Evolutionary conservation across 2,797 vertebrate species (phyloP), one percentile per base, ranked within the genome.

Genomic region (Eupleurogrammus muticus): DNA sequence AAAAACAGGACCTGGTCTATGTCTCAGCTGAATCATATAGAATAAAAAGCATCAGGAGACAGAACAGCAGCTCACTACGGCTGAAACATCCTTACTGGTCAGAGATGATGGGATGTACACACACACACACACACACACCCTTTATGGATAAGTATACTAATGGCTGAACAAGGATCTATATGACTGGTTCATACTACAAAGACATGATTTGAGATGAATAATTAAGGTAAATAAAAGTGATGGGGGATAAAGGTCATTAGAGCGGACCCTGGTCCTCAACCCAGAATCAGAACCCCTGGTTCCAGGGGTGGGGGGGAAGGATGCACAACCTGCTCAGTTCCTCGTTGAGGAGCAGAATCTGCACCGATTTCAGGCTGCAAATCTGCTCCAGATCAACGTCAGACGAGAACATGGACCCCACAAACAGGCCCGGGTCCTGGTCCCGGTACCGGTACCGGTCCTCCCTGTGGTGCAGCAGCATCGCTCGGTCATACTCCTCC

Each of bases 391-490:
- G 34, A 66, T 17, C 23, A 58, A 47, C 36, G 10, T 28, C 6
- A 58, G n/a, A 28, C 16, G 32, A 61, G 23, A 38, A 52, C 12
- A 51, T 42, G 51, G 54, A 48, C 16, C 46, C 32, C 1, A 61
- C 28, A 54, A 21, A 62, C 23, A 56, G 40, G 51, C 71, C 44
- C n/a, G 54, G 73, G 42, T 66, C 42, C 57, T 40, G 65, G 21
- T 66, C 71, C 28, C n/a, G n/a, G n/a, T n/a, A n/a, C n/a, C n/a
- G n/a, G n/a, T n/a, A n/a, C n/a, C n/a, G n/a, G 9, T 71, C 69
- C 72, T 67, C 59, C 63, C n/a, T n/a, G n/a, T n/a, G 82, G 67
- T 73, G 66, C 40, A 69, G 75, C 35, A 54, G 58, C 47, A 55
- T 20, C 36, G 51, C n/a, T 57, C 20, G 54, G 35, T 50, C 55